A percentile compares a stretch with the other conserved stretches of the same genome.
Conservation (phyloP, 2,888 invertebrate genomes). For the Cremastinae sp. region DNA sequence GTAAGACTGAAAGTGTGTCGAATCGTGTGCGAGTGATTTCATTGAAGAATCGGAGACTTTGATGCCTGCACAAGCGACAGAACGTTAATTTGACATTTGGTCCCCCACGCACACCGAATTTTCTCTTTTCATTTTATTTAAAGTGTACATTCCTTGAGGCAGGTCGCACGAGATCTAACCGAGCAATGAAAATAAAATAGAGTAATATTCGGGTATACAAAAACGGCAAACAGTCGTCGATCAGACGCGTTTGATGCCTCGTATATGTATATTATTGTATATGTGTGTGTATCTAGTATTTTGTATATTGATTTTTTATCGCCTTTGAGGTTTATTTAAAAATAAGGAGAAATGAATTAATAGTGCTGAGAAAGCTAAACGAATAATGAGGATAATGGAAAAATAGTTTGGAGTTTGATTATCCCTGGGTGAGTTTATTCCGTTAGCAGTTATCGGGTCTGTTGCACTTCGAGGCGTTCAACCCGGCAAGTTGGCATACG, state of each 20-base stretch:
- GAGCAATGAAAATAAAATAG: too few relatives aligned
- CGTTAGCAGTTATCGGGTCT: conserved; percentile 77
- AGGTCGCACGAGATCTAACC: too few relatives aligned
- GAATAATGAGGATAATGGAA: background rate
- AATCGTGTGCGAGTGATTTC: conserved; percentile 42
- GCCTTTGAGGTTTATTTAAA: too few relatives aligned
- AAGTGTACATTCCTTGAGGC: background rate
- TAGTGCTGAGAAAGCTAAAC: background rate
- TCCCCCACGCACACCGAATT: too few relatives aligned
- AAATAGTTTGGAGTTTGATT: conserved; percentile 32
- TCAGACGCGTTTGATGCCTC: too few relatives aligned
- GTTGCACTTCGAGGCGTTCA: conserved; percentile 77
- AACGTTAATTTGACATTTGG: background rate
- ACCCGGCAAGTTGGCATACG: conserved; percentile 72
- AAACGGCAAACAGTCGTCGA: too few relatives aligned
- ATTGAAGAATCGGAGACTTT: conserved; percentile 44
- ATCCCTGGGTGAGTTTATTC: conserved; percentile 65
- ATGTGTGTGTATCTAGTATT: too few relatives aligned
- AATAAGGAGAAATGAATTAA: background rate
- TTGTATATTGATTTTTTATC: too few relatives aligned
- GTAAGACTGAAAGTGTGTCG: conserved; percentile 33
- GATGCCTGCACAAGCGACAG: conserved; percentile 37
- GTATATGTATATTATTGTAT: too few relatives aligned
- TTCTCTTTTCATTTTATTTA: conserved; percentile 3
- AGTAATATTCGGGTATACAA: too few relatives aligned